Percentiles rank a stretch among this genome's conserved stretches.
phyloP scores from a whole-genome alignment of 2,888 invertebrate species.

The Erebia palarica region DNA sequence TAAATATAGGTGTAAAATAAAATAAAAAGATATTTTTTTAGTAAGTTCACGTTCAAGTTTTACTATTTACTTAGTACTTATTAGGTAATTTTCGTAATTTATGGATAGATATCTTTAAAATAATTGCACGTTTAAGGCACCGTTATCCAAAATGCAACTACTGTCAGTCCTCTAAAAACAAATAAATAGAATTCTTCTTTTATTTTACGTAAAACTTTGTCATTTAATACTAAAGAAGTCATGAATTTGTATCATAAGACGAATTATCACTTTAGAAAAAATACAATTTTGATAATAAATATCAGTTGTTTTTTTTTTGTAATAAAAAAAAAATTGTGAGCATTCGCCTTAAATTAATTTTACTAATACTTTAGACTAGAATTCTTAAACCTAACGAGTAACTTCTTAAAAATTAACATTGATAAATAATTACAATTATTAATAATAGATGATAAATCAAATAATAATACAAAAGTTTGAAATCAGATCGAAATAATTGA shows the following conservation, averaged over 20 bases:
- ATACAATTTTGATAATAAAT: not conserved
- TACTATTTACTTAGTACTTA: too few species aligned
- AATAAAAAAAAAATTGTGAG: not conserved
- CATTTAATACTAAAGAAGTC: constrained; percentile 18
- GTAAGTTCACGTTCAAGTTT: too few species aligned
- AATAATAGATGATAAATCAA: not conserved
- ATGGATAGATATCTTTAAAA: not conserved
- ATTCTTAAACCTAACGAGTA: constrained; percentile 26
- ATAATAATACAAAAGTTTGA: constrained; percentile 2
- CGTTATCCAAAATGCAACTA: constrained; percentile 48
- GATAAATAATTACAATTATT: constrained; percentile 21
- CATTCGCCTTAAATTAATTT: constrained; percentile 8
- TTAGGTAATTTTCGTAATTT: not conserved
- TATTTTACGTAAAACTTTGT: constrained; percentile 2
- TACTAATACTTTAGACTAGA: constrained; percentile 34
- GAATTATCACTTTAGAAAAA: constrained; percentile 3
- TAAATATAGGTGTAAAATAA: too few species aligned
- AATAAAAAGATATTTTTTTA: too few species aligned
- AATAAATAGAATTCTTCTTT: constrained; percentile 23
- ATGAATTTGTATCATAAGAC: constrained; percentile 3
- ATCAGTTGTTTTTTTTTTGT: not conserved
- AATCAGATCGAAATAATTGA: constrained; percentile 8
- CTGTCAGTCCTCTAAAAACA: constrained; percentile 24
- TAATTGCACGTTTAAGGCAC: constrained; percentile 53
- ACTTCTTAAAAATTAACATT: constrained; percentile 28